Percentiles rank a stretch among this genome's conserved stretches.
Conservation (phyloP, 2,113 vertebrate species). For the Prinia subflava region DNA sequence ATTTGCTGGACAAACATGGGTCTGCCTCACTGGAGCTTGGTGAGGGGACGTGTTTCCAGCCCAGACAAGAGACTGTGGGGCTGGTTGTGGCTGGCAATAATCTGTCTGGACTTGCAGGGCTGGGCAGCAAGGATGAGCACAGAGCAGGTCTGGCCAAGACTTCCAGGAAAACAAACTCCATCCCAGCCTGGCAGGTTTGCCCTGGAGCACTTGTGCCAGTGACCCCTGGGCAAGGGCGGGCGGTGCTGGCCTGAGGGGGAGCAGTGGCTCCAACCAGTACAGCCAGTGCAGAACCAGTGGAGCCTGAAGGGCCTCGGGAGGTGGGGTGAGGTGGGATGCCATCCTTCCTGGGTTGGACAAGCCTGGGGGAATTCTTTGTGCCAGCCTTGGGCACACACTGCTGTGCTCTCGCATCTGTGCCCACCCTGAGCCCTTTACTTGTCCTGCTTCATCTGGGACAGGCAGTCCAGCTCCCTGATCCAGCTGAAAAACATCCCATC, state of each 20-base stretch:
- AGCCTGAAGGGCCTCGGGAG: neutral
- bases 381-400: neutral
- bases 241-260: neutral
- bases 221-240: neutral
- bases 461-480: neutral
- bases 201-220: neutral
- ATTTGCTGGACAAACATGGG: neutral
- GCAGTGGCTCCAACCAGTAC: neutral
- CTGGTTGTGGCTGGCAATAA: neutral
- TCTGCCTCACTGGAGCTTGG: neutral
- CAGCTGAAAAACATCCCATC: neutral
- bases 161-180: neutral
- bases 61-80: neutral
- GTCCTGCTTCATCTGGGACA: neutral
- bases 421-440: neutral
- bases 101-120: neutral
- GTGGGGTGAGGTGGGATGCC: neutral
- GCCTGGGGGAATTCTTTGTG: neutral
- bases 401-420: fast-evolving
- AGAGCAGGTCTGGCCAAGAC: neutral
- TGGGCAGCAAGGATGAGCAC: neutral
- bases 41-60: neutral
- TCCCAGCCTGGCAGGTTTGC: neutral
- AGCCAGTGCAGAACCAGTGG: conserved; percentile 13
- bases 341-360: neutral